These are phyloP conservation scores for Xiphophorus hellerii DNA, from an alignment of 2,113 vertebrate species.

Conservation along the genomic window DNA sequence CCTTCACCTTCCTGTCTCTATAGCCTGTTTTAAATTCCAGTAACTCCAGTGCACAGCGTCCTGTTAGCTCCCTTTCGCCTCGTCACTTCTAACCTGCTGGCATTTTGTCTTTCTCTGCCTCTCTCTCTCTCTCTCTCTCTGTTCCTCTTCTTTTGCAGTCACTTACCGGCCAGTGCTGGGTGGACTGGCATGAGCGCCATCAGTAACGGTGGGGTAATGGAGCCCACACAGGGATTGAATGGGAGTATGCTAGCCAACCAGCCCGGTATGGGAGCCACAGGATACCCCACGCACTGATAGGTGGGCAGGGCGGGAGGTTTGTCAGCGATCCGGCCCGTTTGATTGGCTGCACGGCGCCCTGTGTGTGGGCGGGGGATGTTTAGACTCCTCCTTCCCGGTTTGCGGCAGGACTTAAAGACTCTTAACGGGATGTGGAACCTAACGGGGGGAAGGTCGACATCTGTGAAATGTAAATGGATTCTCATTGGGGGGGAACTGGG, in stretches of 20 bases:
- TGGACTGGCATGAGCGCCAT: conserved; percentile 87
- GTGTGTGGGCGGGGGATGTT: conserved; percentile 61
- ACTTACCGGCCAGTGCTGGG: conserved; percentile 88
- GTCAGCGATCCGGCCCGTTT: conserved; percentile 68
- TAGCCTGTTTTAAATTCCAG: conserved; percentile 54
- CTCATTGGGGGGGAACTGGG: conserved; percentile 25
- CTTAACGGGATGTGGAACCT: conserved; percentile 79
- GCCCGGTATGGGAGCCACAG: conserved; percentile 88
- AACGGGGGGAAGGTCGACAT: conserved; percentile 51
- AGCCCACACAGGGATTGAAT: conserved; percentile 87
- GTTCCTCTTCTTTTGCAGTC: conserved; percentile 78
- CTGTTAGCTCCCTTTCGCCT: conserved; percentile 69
- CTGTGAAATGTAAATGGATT: conserved; percentile 68
- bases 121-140: conserved; percentile 38
- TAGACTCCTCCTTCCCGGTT: conserved; percentile 81
- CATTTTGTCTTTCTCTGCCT: conserved; percentile 61
- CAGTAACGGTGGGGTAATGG: conserved; percentile 84
- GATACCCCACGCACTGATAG: conserved; percentile 91
- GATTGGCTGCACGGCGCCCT: conserved; percentile 71
- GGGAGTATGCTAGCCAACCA: conserved; percentile 89
- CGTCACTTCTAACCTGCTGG: conserved; percentile 78
- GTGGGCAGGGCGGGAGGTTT: conserved; percentile 65
- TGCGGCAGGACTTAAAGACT: conserved; percentile 80
- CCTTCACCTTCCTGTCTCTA: conserved; percentile 52
- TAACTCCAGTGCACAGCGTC: conserved; percentile 59